Conservation (phyloP, 2,113 vertebrate genomes). For the Anarhynchus alexandrinus region DNA sequence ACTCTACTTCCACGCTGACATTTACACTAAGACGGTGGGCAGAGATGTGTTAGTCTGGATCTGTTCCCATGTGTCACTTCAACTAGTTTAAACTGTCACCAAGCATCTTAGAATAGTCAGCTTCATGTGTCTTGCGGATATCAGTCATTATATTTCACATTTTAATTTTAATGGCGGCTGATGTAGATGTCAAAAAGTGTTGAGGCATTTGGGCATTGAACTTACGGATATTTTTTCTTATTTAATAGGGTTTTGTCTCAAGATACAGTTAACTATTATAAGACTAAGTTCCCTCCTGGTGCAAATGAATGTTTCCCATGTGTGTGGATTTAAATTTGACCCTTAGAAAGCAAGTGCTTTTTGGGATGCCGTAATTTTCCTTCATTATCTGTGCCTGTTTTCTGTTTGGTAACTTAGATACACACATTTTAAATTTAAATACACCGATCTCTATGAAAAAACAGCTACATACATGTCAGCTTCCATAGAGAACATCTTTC, state of each 20-base stretch:
- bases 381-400: conserved; percentile 38
- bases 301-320: neutral
- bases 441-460: conserved; percentile 30
- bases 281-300: neutral
- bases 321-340: conserved; percentile 38
- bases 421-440: conserved; percentile 65
- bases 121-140: conserved; percentile 23
- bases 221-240: neutral
- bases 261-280: conserved; percentile 5
- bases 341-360: conserved; percentile 5
- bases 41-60: conserved; percentile 35
- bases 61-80: conserved; percentile 51
- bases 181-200: conserved; percentile 58
- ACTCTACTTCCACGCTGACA: conserved; percentile 45
- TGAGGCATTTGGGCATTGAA: conserved; percentile 7
- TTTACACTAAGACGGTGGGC: conserved; percentile 41
- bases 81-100: conserved; percentile 51
- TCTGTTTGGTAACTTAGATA: conserved; percentile 37
- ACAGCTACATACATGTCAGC: conserved; percentile 47
- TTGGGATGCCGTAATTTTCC: conserved; percentile 54
- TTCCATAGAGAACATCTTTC: conserved; percentile 36
- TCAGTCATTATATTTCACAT: conserved; percentile 61
- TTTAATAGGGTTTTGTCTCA: conserved; percentile 37
- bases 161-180: conserved; percentile 69
- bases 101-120: conserved; percentile 48